Conservation (phyloP, 2,797 vertebrate species). For the Micrastur ruficollis region DNA sequence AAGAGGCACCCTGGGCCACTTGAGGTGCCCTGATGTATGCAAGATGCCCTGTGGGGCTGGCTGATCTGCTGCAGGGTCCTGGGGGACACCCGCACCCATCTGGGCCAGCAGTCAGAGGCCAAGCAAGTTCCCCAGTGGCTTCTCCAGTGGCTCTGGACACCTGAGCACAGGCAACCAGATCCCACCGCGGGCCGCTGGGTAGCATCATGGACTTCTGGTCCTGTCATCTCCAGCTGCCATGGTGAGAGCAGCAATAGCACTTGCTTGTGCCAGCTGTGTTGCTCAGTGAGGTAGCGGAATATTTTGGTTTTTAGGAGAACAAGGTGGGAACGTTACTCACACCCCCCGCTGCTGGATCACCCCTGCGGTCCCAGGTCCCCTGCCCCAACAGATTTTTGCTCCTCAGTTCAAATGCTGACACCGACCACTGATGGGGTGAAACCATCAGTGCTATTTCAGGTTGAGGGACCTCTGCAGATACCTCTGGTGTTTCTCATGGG, state of each 20-base stretch:
- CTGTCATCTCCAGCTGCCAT: neutral
- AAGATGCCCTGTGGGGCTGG: neutral
- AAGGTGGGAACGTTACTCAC: neutral
- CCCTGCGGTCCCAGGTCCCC: accelerated
- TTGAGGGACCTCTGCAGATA: neutral
- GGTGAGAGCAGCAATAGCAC: neutral
- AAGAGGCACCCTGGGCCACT: neutral
- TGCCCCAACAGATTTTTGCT: neutral
- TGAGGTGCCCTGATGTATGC: neutral
- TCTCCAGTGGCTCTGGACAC: neutral
- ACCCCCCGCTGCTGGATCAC: neutral
- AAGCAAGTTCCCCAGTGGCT: neutral
- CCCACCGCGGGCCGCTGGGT: neutral
- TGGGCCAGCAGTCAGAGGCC: neutral
- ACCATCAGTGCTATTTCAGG: neutral
- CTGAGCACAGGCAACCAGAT: neutral
- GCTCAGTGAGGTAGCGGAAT: neutral
- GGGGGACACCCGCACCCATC: accelerated
- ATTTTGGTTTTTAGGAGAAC: neutral
- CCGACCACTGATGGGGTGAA: neutral
- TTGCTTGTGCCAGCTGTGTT: neutral
- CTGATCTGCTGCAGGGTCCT: neutral
- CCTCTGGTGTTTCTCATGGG: neutral
- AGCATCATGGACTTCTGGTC: neutral
- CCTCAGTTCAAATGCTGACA: neutral